These are phyloP conservation scores for Dryas iulia DNA, from an alignment of 1,140 invertebrate species.

Conservation along the genomic window DNA sequence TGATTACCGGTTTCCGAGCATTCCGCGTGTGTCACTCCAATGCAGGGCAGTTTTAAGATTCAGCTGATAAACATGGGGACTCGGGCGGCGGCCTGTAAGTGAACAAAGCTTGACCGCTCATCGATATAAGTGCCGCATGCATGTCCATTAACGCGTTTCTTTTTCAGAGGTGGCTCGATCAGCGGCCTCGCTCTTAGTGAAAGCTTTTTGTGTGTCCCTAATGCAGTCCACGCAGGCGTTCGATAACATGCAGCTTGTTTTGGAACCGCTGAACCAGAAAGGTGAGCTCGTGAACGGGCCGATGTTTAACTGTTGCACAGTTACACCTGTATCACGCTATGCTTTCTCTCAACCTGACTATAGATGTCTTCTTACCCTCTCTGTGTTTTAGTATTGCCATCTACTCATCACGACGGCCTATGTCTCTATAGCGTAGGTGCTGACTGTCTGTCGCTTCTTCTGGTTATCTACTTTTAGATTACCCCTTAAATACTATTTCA, in stretches of 20 bases:
- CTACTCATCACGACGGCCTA: constrained; percentile 8
- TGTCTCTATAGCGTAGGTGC: constrained; percentile 19
- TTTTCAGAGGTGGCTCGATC: constrained; percentile 71
- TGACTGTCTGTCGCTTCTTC: constrained; percentile 17
- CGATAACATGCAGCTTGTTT: constrained; percentile 67
- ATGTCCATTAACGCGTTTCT: constrained; percentile 70
- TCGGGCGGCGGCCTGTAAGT: constrained; percentile 87
- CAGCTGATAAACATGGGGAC: constrained; percentile 87
- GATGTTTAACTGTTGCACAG: constrained; percentile 56
- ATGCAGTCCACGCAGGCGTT: constrained; percentile 63
- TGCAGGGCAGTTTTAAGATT: constrained; percentile 82
- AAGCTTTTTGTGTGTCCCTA: constrained; percentile 75
- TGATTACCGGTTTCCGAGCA: constrained; percentile 53
- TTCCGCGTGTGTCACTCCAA: constrained; percentile 63
- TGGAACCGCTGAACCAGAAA: constrained; percentile 70
- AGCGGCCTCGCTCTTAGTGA: constrained; percentile 65
- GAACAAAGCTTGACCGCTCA: constrained; percentile 42
- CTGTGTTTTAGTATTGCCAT: constrained; percentile 41
- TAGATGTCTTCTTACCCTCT: constrained; percentile 30
- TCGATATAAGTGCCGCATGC: constrained; percentile 44
- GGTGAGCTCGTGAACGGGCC: constrained; percentile 70
- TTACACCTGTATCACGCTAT: constrained; percentile 38
- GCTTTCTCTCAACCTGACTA: constrained; percentile 30
- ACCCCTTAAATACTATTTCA: background rate
- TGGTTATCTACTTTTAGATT: constrained; percentile 5